Conservation (phyloP, 1,140 invertebrate species). For the Drosophila tristis region DNA sequence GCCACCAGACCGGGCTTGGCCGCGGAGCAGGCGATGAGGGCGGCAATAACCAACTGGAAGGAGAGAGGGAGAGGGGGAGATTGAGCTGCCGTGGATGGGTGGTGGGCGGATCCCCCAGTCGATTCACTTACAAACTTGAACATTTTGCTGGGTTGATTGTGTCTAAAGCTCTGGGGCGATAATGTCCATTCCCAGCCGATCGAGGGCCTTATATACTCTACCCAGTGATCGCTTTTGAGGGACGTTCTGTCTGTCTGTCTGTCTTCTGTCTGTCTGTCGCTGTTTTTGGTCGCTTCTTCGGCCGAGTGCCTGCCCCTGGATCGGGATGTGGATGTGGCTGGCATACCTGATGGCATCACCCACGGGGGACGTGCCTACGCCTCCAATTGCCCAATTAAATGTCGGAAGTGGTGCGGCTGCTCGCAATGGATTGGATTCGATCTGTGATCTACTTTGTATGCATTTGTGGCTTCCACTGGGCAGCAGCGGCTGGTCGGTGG, state of each 20-base stretch:
- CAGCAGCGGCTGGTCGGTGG: conserved; percentile 21
- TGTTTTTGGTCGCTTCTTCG: conserved; percentile 56
- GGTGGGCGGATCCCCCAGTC: not conserved
- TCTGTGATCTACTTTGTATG: conserved; percentile 60
- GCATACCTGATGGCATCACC: conserved; percentile 44
- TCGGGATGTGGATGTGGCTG: not conserved
- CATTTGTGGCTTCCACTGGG: conserved; percentile 17
- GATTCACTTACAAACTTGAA: conserved; percentile 76
- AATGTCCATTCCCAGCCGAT: conserved; percentile 37
- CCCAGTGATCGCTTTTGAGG: conserved; percentile 36
- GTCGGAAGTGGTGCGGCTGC: conserved; percentile 54
- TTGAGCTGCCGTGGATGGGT: not conserved
- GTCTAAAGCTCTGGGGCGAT: conserved; percentile 56
- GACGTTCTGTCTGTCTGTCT: conserved; percentile 38
- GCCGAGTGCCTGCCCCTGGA: conserved; percentile 9
- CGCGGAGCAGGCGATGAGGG: conserved; percentile 64
- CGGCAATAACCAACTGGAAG: conserved; percentile 62
- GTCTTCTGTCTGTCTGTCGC: not conserved
- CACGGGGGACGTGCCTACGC: conserved; percentile 44
- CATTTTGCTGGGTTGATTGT: conserved; percentile 60
- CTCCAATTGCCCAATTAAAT: conserved; percentile 45
- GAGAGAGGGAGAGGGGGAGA: not conserved
- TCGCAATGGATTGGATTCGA: not conserved
- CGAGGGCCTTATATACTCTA: conserved; percentile 62
- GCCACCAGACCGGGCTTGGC: conserved; percentile 72